Percentiles rank a stretch among this genome's conserved stretches.
Conservation (phyloP, 2,113 vertebrate genomes). For the Dasyornis broadbenti region DNA sequence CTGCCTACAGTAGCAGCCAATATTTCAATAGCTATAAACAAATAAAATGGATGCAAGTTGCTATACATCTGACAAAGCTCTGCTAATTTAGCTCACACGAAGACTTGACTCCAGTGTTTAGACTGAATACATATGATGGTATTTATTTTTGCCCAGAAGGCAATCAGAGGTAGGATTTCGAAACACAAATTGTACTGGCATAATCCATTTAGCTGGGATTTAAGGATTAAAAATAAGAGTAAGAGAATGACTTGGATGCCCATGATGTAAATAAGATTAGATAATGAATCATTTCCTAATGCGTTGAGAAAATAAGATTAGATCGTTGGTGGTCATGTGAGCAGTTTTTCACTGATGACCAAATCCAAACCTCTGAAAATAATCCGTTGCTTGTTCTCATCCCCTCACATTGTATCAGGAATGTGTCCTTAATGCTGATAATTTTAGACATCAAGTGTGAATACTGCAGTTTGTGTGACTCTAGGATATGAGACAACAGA, state of each 20-base stretch:
- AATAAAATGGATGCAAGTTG: not conserved
- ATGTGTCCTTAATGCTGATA: not conserved
- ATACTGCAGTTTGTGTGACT: not conserved
- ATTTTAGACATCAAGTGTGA: not conserved
- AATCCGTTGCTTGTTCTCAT: slow-evolving; percentile 1
- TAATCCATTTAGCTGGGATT: slow-evolving; percentile 64
- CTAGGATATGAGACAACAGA: not conserved
- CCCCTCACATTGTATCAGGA: not conserved
- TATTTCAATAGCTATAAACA: not conserved
- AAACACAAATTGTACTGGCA: slow-evolving; percentile 13
- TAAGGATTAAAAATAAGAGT: slow-evolving; percentile 57
- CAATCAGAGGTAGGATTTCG: slow-evolving; percentile 29
- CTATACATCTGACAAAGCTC: not conserved
- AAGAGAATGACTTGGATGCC: slow-evolving; percentile 33
- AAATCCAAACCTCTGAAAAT: slow-evolving; percentile 10
- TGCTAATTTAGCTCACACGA: not conserved
- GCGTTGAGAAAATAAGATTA: slow-evolving; percentile 54
- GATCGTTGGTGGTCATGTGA: slow-evolving; percentile 33
- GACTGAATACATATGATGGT: not conserved
- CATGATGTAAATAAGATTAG: slow-evolving; percentile 64
- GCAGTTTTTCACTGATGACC: slow-evolving; percentile 19
- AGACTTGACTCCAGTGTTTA: not conserved
- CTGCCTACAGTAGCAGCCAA: not conserved
- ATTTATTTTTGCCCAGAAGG: slow-evolving; percentile 28
- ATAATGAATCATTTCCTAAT: slow-evolving; percentile 64